Base-by-base conservation (phyloP, 2,113 vertebrate species). In the Austrofundulus limnaeus region DNA sequence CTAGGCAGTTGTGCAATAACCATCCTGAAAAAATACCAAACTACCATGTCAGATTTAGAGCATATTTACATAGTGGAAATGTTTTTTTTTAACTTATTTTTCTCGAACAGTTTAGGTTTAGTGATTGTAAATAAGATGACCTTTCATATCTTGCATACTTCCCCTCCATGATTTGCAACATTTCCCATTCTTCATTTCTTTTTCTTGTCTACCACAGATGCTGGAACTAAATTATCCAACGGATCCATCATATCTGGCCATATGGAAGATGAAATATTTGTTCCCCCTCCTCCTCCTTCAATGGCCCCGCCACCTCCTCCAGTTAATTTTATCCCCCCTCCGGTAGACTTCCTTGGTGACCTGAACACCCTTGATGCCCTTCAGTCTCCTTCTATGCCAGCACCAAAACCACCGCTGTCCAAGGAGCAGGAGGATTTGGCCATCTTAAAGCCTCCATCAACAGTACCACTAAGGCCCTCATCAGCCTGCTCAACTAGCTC, bases 251-350 rank as follows among this genome's bases (percentile, higher is more conserved):
- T 77, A 38, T 87, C 81, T n/a, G 82, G 91, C 14, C 83, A 86
- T 2, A 53, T 74, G 51, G 91, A 92, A 11, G 92, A 92, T 21
- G 90, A 91, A 3, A 84, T 91, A 56, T 72, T 89, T 50, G 90
- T 94, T 75, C 95, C 95, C 21, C 94, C 96, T 0, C 95, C 93
- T 0, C 95, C 94, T 0, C 95, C 95, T 0, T 88, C 94, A 0
- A 71, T 88, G 0, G 91, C 91, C 38, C 92, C 94, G 15, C 94
- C 93, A n/a, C 90, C 89, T 10, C 92, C 91, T 43, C 92, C 92
- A 25, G 81, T 87, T 12, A 41, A 41, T 23, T 87, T 85, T 20
- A 23, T 82, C 23, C 73, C 61, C 2, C 85, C 84, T 39, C 85
- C 88, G 49, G 74, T 69, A 77, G 82, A 87, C 66, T 89, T 89